These are phyloP conservation scores for Chiroxiphia lanceolata DNA, from an alignment of 2,797 vertebrate species.

Conservation along the genomic window DNA sequence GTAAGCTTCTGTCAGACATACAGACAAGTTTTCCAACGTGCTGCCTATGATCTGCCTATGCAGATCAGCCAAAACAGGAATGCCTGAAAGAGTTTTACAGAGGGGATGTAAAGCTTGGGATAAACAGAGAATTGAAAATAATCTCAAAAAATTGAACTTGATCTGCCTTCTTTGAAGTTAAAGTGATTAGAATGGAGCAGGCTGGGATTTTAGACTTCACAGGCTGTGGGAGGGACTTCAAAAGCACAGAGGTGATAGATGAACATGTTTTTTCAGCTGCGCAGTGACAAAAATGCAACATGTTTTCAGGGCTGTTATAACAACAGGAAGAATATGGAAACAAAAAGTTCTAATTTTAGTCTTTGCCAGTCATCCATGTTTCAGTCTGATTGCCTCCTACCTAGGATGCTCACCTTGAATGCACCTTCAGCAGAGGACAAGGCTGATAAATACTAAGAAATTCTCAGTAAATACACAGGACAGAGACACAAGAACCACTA, in stretches of 20 bases:
- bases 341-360: constrained; percentile 22
- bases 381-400: neutral
- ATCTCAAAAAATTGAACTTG: neutral
- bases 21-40: neutral
- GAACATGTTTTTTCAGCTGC: neutral
- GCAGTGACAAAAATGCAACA: constrained; percentile 17
- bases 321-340: neutral
- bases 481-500: neutral
- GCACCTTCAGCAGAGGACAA: neutral
- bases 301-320: neutral
- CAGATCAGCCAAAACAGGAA: neutral
- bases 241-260: constrained; percentile 26
- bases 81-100: neutral
- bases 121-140: neutral
- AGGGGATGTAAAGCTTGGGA: neutral
- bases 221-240: constrained; percentile 17
- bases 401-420: neutral
- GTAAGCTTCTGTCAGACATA: neutral
- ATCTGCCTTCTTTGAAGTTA: constrained; percentile 20
- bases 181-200: neutral
- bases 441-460: neutral
- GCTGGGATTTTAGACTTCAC: neutral
- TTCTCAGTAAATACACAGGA: neutral
- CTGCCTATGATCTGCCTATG: neutral
- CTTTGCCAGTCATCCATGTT: neutral